These are phyloP conservation scores for Hemithea aestivaria DNA, from an alignment of 2,888 invertebrate genomes.

Conservation along the genomic window DNA sequence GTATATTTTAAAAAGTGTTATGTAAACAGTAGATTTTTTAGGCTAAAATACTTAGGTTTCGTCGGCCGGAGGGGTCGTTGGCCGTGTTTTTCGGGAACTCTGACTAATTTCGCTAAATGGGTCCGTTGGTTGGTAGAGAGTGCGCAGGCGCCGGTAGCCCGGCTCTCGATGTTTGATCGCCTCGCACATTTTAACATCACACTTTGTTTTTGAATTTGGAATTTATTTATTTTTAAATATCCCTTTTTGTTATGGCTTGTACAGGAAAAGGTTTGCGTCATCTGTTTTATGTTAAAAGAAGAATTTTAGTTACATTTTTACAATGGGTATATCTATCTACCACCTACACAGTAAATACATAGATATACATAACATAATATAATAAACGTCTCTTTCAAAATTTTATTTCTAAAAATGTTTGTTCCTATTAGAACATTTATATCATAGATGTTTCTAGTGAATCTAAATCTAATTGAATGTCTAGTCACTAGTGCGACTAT, in stretches of 20 bases:
- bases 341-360: too few relatives aligned
- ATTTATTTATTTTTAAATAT: conserved; percentile 16
- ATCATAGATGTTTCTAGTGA: too few relatives aligned
- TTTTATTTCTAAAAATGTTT: too few relatives aligned
- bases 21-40: conserved; percentile 70
- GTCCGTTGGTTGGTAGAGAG: conserved; percentile 44
- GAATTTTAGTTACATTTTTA: background rate
- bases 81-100: conserved; percentile 73
- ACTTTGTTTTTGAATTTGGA: conserved; percentile 16
- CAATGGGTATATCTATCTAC: too few relatives aligned
- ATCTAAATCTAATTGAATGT: too few relatives aligned
- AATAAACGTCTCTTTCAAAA: too few relatives aligned
- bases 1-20: conserved; percentile 75
- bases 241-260: conserved; percentile 16
- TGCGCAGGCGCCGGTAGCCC: too few relatives aligned
- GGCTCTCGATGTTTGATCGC: conserved; percentile 34
- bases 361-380: too few relatives aligned
- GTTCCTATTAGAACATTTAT: too few relatives aligned
- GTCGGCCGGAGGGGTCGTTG: conserved; percentile 60
- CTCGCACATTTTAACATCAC: conserved; percentile 31
- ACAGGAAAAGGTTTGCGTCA: conserved; percentile 2
- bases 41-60: conserved; percentile 71
- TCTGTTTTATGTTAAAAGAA: conserved; percentile 1
- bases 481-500: too few relatives aligned
- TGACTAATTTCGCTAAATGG: conserved; percentile 72